phyloP scores from a whole-genome alignment of 1,140 invertebrate species.

The Philopotamus ludificatus region DNA sequence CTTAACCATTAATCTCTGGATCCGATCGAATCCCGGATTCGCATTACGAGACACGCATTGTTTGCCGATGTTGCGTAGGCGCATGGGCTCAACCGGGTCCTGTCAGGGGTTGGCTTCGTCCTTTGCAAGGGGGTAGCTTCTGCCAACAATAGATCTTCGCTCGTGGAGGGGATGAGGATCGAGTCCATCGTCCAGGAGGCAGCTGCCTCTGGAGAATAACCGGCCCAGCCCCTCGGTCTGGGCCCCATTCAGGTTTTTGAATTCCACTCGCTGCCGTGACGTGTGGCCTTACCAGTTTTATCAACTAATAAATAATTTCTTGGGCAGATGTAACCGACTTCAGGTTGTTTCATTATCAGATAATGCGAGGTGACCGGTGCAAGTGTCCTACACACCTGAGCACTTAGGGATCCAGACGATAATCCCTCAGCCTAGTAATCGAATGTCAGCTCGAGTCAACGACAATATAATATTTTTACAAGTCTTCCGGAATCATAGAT shows the following conservation, averaged over 20 bases:
- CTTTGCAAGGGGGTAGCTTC: not conserved
- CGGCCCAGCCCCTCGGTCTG: conserved; percentile 8
- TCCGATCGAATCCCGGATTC: too few relatives aligned
- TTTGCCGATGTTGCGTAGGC: too few relatives aligned
- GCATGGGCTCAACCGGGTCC: too few relatives aligned
- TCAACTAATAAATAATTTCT: conserved; percentile 39
- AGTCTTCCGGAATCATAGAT: too few relatives aligned
- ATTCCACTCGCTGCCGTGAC: conserved; percentile 20
- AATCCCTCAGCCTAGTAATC: too few relatives aligned
- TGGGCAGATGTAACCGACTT: conserved; percentile 37
- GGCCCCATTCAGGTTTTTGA: conserved; percentile 26
- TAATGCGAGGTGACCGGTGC: too few relatives aligned
- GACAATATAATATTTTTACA: too few relatives aligned
- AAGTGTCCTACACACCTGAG: too few relatives aligned
- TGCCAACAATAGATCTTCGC: not conserved
- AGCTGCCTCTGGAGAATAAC: conserved; percentile 21
- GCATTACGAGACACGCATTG: too few relatives aligned
- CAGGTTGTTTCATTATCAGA: conserved; percentile 27
- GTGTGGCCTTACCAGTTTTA: conserved; percentile 37
- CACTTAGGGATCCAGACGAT: too few relatives aligned
- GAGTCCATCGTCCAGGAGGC: not conserved
- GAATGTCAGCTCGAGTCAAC: too few relatives aligned
- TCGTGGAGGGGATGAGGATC: conserved; percentile 1
- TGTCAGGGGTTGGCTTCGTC: not conserved
- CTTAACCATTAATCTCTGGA: too few relatives aligned